phyloP scores from a whole-genome alignment of 37 sponge, comb jelly and placozoan species.

The Ianthella basta region DNA sequence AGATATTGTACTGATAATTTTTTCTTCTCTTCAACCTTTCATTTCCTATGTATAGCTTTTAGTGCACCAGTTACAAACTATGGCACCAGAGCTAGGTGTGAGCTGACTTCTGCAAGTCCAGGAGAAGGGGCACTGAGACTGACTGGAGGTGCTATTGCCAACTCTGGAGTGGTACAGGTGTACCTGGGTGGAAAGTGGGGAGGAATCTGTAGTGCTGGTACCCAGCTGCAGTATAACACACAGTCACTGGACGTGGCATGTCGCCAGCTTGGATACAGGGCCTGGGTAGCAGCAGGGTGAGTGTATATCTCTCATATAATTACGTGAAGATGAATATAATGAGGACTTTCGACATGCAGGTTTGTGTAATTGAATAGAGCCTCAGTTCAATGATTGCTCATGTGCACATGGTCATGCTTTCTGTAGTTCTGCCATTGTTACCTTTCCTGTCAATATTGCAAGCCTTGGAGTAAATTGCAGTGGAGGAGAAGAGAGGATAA shows the following conservation, averaged over 20 bases:
- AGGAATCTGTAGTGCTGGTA: not conserved
- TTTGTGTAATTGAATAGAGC: no score
- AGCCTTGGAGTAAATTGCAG: no score
- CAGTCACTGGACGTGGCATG: not conserved
- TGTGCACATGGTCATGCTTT: not conserved
- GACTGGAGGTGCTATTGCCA: not conserved
- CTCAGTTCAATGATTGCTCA: no score
- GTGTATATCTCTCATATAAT: not conserved
- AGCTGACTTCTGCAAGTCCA: not conserved
- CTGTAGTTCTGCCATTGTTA: no score
- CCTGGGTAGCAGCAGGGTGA: not conserved
- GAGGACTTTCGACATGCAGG: no score
- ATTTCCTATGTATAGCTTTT: no score
- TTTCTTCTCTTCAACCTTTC: no score
- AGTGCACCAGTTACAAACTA: not conserved
- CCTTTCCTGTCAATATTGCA: no score
- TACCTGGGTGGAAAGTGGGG: not conserved
- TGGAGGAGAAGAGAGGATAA: no score
- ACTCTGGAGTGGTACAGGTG: not conserved
- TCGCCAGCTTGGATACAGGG: constrained; percentile 14
- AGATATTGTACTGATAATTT: no score
- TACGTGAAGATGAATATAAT: no score
- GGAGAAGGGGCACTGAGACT: constrained; percentile 1
- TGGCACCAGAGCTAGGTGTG: not conserved
- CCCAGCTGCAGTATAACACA: not conserved